Evolutionary conservation across 2,888 invertebrate genomes (phyloP).

Genomic region (Folsomia manolachei): DNA sequence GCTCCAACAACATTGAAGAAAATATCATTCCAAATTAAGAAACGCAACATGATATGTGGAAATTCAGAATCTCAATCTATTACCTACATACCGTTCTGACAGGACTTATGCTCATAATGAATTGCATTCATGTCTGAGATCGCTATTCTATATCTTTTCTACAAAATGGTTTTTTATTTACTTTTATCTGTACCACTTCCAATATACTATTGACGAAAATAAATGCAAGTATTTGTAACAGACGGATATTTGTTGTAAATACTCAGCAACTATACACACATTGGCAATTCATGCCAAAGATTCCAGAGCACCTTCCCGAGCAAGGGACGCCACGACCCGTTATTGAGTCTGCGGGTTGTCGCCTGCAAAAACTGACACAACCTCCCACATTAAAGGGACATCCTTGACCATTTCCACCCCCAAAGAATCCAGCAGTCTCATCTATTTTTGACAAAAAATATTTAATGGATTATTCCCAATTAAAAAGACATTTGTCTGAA

Average conservation of each 20-base stretch:
- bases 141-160: too few relatives aligned
- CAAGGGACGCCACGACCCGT: conserved; percentile 26
- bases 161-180: too few relatives aligned
- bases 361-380: conserved; percentile 21
- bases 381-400: conserved; percentile 26
- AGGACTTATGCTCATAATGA: not conserved
- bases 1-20: conserved; percentile 20
- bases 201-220: not conserved
- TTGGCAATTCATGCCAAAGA: conserved; percentile 17
- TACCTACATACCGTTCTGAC: conserved; percentile 21
- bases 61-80: not conserved
- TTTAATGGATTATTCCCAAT: too few relatives aligned
- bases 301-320: conserved; percentile 26
- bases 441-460: not conserved
- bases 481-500: not conserved
- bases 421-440: not conserved
- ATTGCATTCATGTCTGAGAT: not conserved
- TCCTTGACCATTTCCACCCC: conserved; percentile 18
- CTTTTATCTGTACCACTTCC: conserved; percentile 4
- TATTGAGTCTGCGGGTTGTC: conserved; percentile 5
- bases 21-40: conserved; percentile 21
- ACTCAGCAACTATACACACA: conserved; percentile 30
- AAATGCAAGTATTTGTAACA: not conserved
- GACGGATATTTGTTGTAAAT: not conserved
- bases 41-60: not conserved